Percentiles rank a stretch among this genome's conserved stretches.
phyloP scores from a whole-genome alignment of 2,888 invertebrate species.

The Phragmatobia fuliginosa region DNA sequence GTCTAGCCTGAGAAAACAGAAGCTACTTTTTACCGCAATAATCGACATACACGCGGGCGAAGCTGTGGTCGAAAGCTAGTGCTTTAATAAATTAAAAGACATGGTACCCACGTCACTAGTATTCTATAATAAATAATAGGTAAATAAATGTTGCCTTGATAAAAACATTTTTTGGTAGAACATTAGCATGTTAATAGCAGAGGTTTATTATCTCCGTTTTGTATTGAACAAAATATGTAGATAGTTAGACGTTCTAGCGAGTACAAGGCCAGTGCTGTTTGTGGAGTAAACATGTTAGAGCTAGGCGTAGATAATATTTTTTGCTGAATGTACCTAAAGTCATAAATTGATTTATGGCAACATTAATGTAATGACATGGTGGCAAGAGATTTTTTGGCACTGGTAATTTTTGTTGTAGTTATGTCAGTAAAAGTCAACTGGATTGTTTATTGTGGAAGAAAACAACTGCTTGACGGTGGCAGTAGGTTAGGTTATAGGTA shows the following conservation, averaged over 20 bases:
- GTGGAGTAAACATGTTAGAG: slow-evolving; percentile 40
- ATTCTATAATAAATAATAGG: neutral
- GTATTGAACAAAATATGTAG: slow-evolving; percentile 10
- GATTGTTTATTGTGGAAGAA: neutral
- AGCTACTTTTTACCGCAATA: no score
- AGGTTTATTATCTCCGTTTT: slow-evolving; percentile 18
- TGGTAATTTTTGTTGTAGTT: neutral
- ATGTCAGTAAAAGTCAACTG: neutral
- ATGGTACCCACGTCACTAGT: neutral
- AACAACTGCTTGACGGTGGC: neutral
- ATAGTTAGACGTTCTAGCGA: slow-evolving; percentile 32
- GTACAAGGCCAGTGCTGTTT: slow-evolving; percentile 44
- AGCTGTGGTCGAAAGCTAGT: no score
- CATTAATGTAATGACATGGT: slow-evolving; percentile 24
- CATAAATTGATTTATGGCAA: slow-evolving; percentile 38
- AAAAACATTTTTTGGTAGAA: neutral
- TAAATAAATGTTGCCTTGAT: neutral
- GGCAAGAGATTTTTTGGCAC: slow-evolving; percentile 2
- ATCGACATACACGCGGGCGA: no score
- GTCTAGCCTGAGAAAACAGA: no score
- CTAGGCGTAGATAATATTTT: slow-evolving; percentile 41
- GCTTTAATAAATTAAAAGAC: neutral
- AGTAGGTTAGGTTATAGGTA: neutral
- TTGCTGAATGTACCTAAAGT: slow-evolving; percentile 26
- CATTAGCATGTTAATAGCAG: neutral